Evolutionary conservation across 2,888 invertebrate genomes (phyloP).

Genomic region (Bombylius discolor): DNA sequence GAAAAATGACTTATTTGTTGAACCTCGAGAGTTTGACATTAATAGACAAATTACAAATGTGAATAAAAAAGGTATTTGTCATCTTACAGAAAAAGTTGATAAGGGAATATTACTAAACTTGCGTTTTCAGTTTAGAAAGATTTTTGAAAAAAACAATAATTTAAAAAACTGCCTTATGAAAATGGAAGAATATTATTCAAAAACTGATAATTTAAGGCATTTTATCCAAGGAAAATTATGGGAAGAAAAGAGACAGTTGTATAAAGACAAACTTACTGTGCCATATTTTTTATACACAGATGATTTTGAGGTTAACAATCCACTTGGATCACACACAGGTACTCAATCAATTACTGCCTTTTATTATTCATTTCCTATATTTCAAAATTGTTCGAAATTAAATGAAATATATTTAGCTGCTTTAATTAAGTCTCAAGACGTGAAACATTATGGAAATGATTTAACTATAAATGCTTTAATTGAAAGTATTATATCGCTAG

Average conservation of each 20-base stretch:
- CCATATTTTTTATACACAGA: neutral
- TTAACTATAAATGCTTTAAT: neutral
- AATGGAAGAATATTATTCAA: neutral
- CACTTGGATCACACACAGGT: slow-evolving; percentile 5
- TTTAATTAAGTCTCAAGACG: slow-evolving; percentile 1
- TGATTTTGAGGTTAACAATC: slow-evolving; percentile 1
- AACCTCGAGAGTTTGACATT: slow-evolving; percentile 2
- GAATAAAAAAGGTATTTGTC: neutral
- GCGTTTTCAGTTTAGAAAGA: slow-evolving; percentile 5
- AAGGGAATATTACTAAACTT: slow-evolving; percentile 6
- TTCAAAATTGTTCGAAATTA: slow-evolving; percentile 1
- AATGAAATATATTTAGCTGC: slow-evolving; percentile 1
- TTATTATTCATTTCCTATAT: slow-evolving; percentile 3
- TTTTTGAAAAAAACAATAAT: slow-evolving; percentile 3
- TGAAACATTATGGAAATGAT: slow-evolving; percentile 3
- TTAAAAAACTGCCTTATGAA: neutral
- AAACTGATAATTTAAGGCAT: too few species aligned
- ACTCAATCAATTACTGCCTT: slow-evolving; percentile 1
- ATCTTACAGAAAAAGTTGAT: slow-evolving; percentile 1
- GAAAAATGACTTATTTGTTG: neutral
- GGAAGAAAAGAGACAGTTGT: neutral
- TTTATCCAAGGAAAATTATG: slow-evolving; percentile 3
- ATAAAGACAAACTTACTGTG: too few species aligned
- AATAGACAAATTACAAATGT: slow-evolving; percentile 1
- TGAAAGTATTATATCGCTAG: slow-evolving; percentile 1